These are phyloP conservation scores for Rhyacichthys aspro DNA, from an alignment of 2,797 vertebrate genomes.

Conservation along the genomic window DNA sequence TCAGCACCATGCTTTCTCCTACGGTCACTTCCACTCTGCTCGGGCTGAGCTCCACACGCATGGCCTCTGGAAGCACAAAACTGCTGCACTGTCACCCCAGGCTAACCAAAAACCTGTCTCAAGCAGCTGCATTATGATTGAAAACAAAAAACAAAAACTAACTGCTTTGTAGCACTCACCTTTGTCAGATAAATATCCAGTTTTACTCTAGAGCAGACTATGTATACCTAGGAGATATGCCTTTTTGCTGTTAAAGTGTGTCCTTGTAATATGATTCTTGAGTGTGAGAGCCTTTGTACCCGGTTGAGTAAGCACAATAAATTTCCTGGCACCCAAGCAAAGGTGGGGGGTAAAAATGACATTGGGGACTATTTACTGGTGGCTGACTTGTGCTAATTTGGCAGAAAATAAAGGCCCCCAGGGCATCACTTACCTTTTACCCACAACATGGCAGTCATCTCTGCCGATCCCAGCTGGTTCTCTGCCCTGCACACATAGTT, in stretches of 20 bases:
- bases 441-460: slow-evolving; percentile 88
- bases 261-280: slow-evolving; percentile 72
- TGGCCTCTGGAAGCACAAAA: slow-evolving; percentile 88
- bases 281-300: slow-evolving; percentile 70
- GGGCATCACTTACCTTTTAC: slow-evolving; percentile 91
- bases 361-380: slow-evolving; percentile 72
- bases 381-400: slow-evolving; percentile 72
- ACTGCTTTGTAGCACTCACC: slow-evolving; percentile 31
- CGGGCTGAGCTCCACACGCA: slow-evolving; percentile 92
- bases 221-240: slow-evolving; percentile 26
- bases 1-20: slow-evolving; percentile 95
- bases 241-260: slow-evolving; percentile 44
- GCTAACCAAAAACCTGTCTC: slow-evolving; percentile 51
- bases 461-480: slow-evolving; percentile 93
- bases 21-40: slow-evolving; percentile 91
- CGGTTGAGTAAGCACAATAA: slow-evolving; percentile 66
- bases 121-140: slow-evolving; percentile 35
- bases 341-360: slow-evolving; percentile 54
- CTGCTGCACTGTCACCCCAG: slow-evolving; percentile 77
- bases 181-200: slow-evolving; percentile 36
- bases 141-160: neutral
- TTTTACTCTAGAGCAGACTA: slow-evolving; percentile 29
- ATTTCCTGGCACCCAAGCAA: slow-evolving; percentile 61
- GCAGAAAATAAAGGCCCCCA: slow-evolving; percentile 66
- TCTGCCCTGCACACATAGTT: slow-evolving; percentile 89